Evolutionary conservation across 2,888 invertebrate genomes (phyloP), one percentile per base, ranked within the genome.

Genomic region (Amblyteles armatorius): DNA sequence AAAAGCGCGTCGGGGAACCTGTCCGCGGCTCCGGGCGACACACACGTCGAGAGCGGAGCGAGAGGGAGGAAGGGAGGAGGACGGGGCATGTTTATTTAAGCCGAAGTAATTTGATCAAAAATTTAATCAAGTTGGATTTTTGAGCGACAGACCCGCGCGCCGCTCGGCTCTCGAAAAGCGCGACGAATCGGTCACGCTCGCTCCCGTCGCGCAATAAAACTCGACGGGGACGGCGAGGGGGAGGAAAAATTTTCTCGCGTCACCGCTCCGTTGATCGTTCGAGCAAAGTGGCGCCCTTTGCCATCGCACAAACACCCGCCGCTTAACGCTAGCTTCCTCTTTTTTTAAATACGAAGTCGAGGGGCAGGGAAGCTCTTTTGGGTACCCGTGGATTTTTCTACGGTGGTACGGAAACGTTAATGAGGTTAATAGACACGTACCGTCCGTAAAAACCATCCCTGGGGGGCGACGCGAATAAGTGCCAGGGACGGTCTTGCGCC

Each of bases 61-160:
- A 63, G 60, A 57, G 67, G 63, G 29, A 16, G 11, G 33, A 19
- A 3, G 19, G 29, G 67, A 36, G 52, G 57, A 52, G 67, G 83
- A 82, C 80, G 60, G 72, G 86, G 91, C 89, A 91, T 93, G 93
- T 92, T 94, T 93, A 93, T 94, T 93, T 93, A 93, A 92, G 91
- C 92, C 90, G 91, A 93, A 92, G 93, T 93, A 93, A 94, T 94
- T 93, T 92, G 93, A 94, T 93, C 91, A 92, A 94, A 94, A 94
- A 94, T 94, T 93, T 94, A 94, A 94, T 94, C 93, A 94, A 93
- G 92, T 91, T 88, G 93, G 89, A 92, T 92, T 94, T 94, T 94
- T 94, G 90, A 93, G 88, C 92, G 87, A 89, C 89, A 88, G 88
- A 88, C 67, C 63, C 55, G 16, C 4, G 57, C 16, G 9, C 29